Percentiles rank a stretch among this genome's conserved stretches.
Conservation (phyloP, 2,113 vertebrate genomes). For the Sus scrofa region DNA sequence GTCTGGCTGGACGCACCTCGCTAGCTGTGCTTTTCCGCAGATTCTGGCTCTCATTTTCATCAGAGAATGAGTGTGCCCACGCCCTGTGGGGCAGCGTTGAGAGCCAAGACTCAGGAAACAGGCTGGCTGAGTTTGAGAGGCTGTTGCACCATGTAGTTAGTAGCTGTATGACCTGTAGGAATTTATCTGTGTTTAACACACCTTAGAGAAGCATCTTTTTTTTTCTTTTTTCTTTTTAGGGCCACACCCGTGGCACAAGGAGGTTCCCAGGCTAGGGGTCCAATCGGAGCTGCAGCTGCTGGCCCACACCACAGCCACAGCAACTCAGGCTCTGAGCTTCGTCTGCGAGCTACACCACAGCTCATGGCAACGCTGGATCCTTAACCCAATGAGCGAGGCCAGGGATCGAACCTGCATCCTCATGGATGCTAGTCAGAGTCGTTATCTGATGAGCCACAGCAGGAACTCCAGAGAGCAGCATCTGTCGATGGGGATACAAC, state of each 20-base stretch:
- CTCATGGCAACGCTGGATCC: no score
- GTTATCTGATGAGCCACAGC: no score
- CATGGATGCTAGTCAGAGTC: no score
- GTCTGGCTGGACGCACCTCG: neutral
- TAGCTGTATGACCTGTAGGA: neutral
- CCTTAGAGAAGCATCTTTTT: neutral
- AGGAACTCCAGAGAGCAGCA: neutral
- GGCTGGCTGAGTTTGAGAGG: neutral
- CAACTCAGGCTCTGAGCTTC: no score
- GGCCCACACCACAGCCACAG: no score
- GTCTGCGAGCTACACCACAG: no score
- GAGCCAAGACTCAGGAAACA: neutral
- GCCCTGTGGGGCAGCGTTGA: rapidly evolving
- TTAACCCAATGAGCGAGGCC: no score
- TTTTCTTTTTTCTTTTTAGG: no score
- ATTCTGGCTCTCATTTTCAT: neutral
- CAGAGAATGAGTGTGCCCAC: rapidly evolving
- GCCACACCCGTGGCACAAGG: no score
- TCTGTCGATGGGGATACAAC: neutral
- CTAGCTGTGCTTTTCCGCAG: neutral
- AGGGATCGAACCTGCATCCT: no score
- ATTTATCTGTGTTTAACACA: neutral
- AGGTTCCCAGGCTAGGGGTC: no score
- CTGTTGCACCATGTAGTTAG: neutral
- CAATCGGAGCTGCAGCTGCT: no score